phyloP scores from a whole-genome alignment of 2,113 vertebrate genomes.

The Tragelaphus strepsiceros region DNA sequence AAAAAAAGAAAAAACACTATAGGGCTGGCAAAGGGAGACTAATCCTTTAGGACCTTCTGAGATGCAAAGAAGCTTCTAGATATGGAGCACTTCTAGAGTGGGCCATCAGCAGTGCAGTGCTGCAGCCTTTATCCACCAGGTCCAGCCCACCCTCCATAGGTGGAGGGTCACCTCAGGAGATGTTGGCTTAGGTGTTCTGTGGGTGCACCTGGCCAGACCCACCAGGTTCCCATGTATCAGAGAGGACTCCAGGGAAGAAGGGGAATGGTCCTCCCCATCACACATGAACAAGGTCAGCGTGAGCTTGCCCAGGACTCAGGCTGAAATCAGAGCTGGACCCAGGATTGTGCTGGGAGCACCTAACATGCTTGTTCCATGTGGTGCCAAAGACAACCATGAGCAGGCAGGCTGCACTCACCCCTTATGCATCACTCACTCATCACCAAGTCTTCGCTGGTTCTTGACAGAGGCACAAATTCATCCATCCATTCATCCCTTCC shows the following conservation, averaged over 20 bases:
- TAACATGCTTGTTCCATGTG: not conserved
- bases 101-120: rapidly evolving
- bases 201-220: not conserved
- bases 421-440: not conserved
- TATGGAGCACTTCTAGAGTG: not conserved
- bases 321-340: not conserved
- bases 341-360: not conserved
- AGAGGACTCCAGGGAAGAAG: not conserved
- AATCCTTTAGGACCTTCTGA: not conserved
- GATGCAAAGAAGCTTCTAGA: not conserved
- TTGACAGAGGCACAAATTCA: not conserved
- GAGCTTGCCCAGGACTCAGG: not conserved
- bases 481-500: not conserved
- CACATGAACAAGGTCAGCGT: not conserved
- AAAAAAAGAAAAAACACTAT: not conserved
- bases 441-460: not conserved
- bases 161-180: not conserved
- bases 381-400: not conserved
- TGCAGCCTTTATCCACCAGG: not conserved
- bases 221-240: not conserved
- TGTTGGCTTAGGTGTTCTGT: too few species aligned
- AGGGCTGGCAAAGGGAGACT: not conserved
- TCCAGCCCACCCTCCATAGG: too few species aligned
- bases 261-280: not conserved
- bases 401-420: too few species aligned